Evolutionary conservation across 1,140 invertebrate genomes (phyloP).

Genomic region (Orchestia grillus): DNA sequence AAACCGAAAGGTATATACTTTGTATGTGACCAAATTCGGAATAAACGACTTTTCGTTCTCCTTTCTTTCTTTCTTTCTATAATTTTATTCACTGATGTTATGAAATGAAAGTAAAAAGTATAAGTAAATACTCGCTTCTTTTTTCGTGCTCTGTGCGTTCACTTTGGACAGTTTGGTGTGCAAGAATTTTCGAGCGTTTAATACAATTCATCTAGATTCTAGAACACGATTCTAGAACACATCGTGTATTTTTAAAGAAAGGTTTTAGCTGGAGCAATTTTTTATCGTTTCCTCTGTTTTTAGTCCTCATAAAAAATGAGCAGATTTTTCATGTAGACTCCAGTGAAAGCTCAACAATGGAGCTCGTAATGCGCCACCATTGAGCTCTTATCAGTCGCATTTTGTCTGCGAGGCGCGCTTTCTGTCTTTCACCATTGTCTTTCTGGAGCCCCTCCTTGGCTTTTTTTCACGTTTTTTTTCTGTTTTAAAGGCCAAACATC

Average conservation of each 20-base stretch:
- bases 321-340: neutral
- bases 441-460: neutral
- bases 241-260: neutral
- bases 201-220: neutral
- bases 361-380: neutral
- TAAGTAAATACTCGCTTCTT: neutral
- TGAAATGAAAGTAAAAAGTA: neutral
- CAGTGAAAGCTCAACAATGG: neutral
- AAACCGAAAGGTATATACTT: no score
- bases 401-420: neutral
- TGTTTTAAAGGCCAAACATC: neutral
- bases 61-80: neutral
- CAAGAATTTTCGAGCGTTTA: neutral
- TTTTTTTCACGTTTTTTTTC: neutral
- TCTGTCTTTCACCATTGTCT: neutral
- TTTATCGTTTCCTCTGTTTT: neutral
- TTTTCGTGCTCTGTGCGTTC: neutral
- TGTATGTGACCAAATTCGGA: no score
- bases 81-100: neutral
- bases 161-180: neutral
- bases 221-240: neutral
- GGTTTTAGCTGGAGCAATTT: neutral
- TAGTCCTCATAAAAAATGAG: neutral
- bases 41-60: no score
- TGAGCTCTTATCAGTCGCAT: conserved; percentile 21